Evolutionary conservation across 2,888 invertebrate genomes (phyloP).

Genomic region (Tinea trinotella): DNA sequence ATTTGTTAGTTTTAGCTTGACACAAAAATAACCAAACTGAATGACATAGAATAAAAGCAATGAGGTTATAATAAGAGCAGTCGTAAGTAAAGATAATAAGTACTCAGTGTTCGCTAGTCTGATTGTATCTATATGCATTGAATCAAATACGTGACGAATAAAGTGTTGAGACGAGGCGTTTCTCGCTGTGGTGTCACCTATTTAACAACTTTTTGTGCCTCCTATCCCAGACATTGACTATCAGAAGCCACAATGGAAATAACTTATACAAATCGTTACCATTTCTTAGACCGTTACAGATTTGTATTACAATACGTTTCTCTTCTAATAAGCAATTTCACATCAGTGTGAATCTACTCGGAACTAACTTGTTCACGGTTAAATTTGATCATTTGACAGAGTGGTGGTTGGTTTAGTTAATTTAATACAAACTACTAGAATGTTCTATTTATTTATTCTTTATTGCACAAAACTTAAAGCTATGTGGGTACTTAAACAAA

Average conservation of each 20-base stretch:
- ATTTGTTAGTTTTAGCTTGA: too few relatives aligned
- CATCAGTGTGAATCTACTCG: neutral
- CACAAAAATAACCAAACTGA: too few relatives aligned
- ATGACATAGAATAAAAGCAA: neutral
- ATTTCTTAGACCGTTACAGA: conserved; percentile 17
- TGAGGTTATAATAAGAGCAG: neutral
- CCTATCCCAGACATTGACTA: conserved; percentile 17
- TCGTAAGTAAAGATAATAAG: conserved; percentile 3
- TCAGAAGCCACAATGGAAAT: conserved; percentile 17
- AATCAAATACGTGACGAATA: conserved; percentile 20
- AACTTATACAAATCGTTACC: conserved; percentile 17
- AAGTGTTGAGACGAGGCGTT: conserved; percentile 18
- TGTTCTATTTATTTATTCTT: too few relatives aligned
- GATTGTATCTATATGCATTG: conserved; percentile 20
- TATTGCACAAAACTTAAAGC: too few relatives aligned
- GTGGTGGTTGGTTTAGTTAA: too few relatives aligned
- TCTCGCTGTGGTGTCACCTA: conserved; percentile 14
- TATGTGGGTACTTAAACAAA: too few relatives aligned
- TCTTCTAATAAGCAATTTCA: conserved; percentile 16
- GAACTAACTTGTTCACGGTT: neutral
- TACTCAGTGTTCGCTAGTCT: neutral
- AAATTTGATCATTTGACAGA: too few relatives aligned
- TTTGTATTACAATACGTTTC: conserved; percentile 5
- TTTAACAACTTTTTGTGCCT: conserved; percentile 18
- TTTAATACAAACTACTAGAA: too few relatives aligned